phyloP scores from a whole-genome alignment of 2,113 vertebrate genomes.

The Chaetodon trifascialis region DNA sequence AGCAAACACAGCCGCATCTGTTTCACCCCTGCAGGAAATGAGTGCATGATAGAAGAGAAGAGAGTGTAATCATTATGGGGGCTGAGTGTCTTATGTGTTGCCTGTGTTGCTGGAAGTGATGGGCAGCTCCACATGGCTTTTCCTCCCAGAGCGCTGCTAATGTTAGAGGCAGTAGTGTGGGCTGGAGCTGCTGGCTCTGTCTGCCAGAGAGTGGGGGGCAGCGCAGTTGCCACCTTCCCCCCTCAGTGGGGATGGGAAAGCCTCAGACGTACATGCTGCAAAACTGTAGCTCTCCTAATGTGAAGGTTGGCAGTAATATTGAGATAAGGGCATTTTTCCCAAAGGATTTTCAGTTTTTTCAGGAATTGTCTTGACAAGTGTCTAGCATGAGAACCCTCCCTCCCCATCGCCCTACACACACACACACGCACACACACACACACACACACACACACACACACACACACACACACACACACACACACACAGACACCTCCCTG shows the following conservation, averaged over 20 bases:
- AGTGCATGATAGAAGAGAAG: constrained; percentile 42
- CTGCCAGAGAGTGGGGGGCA: constrained; percentile 38
- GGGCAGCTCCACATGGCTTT: constrained; percentile 76
- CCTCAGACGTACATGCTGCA: constrained; percentile 37
- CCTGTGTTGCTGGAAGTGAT: constrained; percentile 53
- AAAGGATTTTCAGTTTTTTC: not conserved
- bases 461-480: constrained; percentile 11
- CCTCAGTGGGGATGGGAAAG: constrained; percentile 48
- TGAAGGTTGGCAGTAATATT: not conserved
- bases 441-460: not conserved
- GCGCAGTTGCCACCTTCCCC: constrained; percentile 76
- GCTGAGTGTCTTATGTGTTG: constrained; percentile 37
- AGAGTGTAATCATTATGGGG: constrained; percentile 43
- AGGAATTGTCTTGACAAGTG: constrained; percentile 7
- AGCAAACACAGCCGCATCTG: constrained; percentile 51
- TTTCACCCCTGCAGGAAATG: constrained; percentile 66
- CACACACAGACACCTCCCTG: not conserved
- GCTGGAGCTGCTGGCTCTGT: constrained; percentile 66
- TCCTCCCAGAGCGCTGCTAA: constrained; percentile 71
- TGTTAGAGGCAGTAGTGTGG: constrained; percentile 74
- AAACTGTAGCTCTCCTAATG: constrained; percentile 3
- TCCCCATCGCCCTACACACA: not conserved
- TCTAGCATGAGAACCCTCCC: not conserved
- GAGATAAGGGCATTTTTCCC: constrained; percentile 7
- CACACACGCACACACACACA: not conserved